These are phyloP conservation scores for Enoplosus armatus DNA, from an alignment of 2,797 vertebrate genomes.

Conservation along the genomic window DNA sequence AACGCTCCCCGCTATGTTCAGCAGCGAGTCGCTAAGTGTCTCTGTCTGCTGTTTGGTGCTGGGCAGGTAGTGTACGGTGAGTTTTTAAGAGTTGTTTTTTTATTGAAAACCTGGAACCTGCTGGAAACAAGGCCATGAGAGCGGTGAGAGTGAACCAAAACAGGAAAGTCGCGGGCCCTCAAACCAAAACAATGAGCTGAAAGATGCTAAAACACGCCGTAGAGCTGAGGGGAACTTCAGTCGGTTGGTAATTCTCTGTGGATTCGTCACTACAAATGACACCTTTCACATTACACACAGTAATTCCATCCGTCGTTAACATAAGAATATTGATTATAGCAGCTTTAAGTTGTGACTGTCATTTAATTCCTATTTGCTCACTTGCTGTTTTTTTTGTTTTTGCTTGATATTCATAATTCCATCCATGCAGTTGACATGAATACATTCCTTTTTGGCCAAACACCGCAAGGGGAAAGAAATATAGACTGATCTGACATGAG, in stretches of 20 bases:
- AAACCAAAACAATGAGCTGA: neutral
- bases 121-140: too few relatives aligned
- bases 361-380: neutral
- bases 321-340: neutral
- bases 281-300: neutral
- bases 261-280: neutral
- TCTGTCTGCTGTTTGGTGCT: neutral
- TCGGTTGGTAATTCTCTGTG: neutral
- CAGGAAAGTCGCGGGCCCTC: neutral
- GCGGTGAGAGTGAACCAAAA: neutral
- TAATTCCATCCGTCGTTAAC: neutral
- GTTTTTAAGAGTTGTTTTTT: too few relatives aligned
- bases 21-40: neutral
- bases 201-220: neutral
- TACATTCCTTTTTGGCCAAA: neutral
- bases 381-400: neutral
- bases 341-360: neutral
- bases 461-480: neutral
- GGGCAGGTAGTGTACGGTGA: too few relatives aligned
- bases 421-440: neutral
- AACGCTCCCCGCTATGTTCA: neutral
- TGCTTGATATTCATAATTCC: neutral
- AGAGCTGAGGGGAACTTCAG: too few relatives aligned
- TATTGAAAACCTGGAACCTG: neutral
- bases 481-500: neutral